Percentiles rank a stretch among this genome's conserved stretches.
Conservation (phyloP, 2,113 vertebrate species). For the Clarias batrachus region DNA sequence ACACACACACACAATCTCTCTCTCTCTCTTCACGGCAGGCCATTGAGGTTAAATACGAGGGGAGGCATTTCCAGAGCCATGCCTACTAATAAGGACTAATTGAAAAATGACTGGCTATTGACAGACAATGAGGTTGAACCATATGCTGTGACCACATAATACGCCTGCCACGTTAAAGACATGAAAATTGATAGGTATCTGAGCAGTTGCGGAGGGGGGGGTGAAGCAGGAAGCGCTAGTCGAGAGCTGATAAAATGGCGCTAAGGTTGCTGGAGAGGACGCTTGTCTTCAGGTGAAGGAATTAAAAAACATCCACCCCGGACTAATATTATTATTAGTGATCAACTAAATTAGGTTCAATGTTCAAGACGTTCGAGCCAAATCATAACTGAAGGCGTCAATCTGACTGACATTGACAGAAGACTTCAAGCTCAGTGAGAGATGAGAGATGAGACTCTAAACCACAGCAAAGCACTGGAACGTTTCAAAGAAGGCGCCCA, state of each 20-base stretch:
- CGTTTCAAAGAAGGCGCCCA: too few species aligned
- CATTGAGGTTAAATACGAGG: conserved; percentile 70
- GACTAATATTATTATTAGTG: not conserved
- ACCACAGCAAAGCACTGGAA: too few species aligned
- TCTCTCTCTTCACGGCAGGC: conserved; percentile 56
- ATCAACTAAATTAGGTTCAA: not conserved
- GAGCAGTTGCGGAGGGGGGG: not conserved
- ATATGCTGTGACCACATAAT: conserved; percentile 60
- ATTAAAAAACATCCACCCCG: not conserved
- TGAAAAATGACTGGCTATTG: conserved; percentile 77
- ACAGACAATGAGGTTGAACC: conserved; percentile 60
- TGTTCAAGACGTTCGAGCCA: not conserved
- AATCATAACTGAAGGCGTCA: too few species aligned
- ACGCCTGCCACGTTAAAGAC: conserved; percentile 44
- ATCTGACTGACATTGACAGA: too few species aligned
- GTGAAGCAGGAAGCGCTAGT: not conserved
- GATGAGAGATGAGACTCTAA: too few species aligned
- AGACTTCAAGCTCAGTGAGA: too few species aligned
- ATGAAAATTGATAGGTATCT: conserved; percentile 39
- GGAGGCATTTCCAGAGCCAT: conserved; percentile 68
- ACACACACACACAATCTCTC: conserved; percentile 12
- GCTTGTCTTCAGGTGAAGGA: not conserved
- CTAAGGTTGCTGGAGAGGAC: not conserved
- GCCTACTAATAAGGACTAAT: conserved; percentile 75
- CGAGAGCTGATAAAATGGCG: not conserved